A percentile compares a stretch with the other conserved stretches of the same genome.
Evolutionary conservation across 2,797 vertebrate species (phyloP).

Genomic region (Mus minutoides): DNA sequence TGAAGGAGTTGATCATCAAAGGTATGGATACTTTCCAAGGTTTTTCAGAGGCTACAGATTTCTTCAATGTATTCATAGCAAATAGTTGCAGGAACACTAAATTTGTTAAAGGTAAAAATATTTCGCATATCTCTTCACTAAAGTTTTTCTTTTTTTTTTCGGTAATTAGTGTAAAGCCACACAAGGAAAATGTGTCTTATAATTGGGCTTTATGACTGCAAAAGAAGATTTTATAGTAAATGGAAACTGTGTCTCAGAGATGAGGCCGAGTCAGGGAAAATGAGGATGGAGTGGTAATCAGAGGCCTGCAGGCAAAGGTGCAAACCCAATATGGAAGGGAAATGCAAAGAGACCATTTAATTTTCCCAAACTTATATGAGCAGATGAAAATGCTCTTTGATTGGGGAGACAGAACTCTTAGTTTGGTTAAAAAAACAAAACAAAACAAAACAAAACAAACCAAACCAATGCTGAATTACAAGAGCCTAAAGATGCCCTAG

Average conservation of each 20-base stretch:
- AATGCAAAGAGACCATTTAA: neutral
- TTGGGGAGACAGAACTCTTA: neutral
- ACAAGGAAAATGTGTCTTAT: neutral
- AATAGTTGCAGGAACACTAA: neutral
- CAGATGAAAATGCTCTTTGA: neutral
- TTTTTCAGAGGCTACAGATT: neutral
- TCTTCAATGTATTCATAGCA: neutral
- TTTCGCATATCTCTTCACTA: neutral
- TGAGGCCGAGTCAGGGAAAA: neutral
- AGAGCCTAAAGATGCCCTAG: neutral
- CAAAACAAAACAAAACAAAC: neutral
- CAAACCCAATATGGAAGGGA: neutral
- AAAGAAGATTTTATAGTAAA: neutral
- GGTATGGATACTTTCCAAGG: neutral
- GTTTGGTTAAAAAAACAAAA: neutral
- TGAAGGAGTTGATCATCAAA: neutral
- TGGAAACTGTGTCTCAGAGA: neutral
- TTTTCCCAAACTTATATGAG: neutral
- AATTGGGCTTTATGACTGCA: neutral
- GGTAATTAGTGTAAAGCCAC: neutral
- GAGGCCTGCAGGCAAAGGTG: neutral
- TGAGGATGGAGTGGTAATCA: neutral
- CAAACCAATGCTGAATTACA: neutral
- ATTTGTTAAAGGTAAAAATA: neutral
- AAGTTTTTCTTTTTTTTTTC: neutral